A percentile compares a stretch with the other conserved stretches of the same genome.
These are phyloP conservation scores for Elysia crispata DNA, from an alignment of 2,888 invertebrate species.

Conservation along the genomic window DNA sequence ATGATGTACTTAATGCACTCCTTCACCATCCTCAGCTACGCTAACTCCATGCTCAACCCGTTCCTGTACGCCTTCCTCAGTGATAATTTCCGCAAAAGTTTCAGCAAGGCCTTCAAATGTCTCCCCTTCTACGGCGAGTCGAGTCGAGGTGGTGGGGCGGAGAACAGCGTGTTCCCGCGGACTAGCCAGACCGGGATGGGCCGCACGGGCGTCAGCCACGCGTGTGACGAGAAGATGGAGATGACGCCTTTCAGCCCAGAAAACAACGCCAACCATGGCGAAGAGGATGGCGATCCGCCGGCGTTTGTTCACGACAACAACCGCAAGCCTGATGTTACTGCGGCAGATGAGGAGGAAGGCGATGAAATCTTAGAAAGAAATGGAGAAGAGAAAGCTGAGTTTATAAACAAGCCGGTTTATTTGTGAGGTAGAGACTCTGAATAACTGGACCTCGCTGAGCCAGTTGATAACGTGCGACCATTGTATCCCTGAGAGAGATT, in stretches of 20 bases:
- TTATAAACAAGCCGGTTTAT: no score
- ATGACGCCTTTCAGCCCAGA: slow-evolving; percentile 38
- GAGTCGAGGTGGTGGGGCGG: slow-evolving; percentile 48
- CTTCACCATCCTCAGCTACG: slow-evolving; percentile 73
- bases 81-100: slow-evolving; percentile 75
- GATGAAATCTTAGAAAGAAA: no score
- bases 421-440: no score
- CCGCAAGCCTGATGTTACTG: no score
- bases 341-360: no score
- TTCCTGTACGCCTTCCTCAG: slow-evolving; percentile 76
- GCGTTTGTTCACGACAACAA: no score
- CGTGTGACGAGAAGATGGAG: slow-evolving; percentile 53
- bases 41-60: slow-evolving; percentile 76
- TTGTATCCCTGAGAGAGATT: no score
- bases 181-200: slow-evolving; percentile 52
- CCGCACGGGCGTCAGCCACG: slow-evolving; percentile 44
- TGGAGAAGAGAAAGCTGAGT: no score
- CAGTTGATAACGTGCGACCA: no score
- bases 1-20: slow-evolving; percentile 68
- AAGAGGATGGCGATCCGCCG: no score
- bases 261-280: neutral
- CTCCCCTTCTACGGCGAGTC: slow-evolving; percentile 62
- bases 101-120: slow-evolving; percentile 76
- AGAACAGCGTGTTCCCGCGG: slow-evolving; percentile 67
- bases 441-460: no score